Evolutionary conservation across 1,140 invertebrate genomes (phyloP), one percentile per base, ranked within the genome.

Genomic region (Ridgeia piscesae): DNA sequence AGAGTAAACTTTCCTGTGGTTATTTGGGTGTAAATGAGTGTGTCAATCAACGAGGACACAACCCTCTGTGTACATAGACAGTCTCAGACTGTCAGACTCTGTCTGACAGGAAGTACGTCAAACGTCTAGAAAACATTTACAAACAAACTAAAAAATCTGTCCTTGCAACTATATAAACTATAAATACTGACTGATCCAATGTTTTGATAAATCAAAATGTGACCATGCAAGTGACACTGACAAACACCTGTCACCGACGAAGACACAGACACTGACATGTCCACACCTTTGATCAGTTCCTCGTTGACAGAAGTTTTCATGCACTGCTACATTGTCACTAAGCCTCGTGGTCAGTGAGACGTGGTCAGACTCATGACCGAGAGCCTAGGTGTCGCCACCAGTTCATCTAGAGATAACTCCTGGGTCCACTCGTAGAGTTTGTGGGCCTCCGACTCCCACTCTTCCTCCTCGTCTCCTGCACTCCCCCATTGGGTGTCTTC

Each of bases 351-450:
- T 77, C 58, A 77, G 58, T 77, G 58, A 17, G 58, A 14, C 27
- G 58, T 77, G 17, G 58, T 31, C 58, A 77, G 58, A 77, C 58
- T 77, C 58, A 77, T 77, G 58, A 31, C 58, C 1, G 89, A 34
- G 33, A 94, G 91, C 77, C 94, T 91, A 14, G 94, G 94, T 27
- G 95, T 95, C 34, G 94, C 93, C n/a, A 94, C 94, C 34, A 95
- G 94, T 93, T 94, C 95, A 93, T 94, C 94, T 77, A 95, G 94
- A 2, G 94, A 95, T 17, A 96, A 92, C 91, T 94, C 94, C 92
- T 96, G 95, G 50, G 95, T 95, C 95, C 95, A 96, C 92, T 95
- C 94, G 92, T 95, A 96, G 14, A 96, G 94, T 92, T 94, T 94
- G 91, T 94, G 93, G 14, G 95, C 95, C 33, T 94, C 93, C 31